These are phyloP conservation scores for Trichacis sp. DNA, from an alignment of 2,888 invertebrate species.

Conservation along the genomic window DNA sequence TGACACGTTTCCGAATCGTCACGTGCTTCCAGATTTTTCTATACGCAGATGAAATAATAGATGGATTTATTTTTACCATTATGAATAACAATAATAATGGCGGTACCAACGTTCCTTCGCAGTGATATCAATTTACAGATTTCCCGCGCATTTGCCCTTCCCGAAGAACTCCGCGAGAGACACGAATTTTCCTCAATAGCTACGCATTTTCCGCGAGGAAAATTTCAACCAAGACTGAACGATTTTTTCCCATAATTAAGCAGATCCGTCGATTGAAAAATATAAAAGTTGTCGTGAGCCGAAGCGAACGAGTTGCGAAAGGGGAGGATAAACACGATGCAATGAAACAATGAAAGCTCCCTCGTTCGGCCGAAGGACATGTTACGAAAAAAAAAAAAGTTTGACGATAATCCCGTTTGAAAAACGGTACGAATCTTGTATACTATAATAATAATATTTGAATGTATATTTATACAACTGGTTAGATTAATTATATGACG, in stretches of 20 bases:
- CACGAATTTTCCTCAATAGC: constrained; percentile 1
- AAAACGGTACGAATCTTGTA: constrained; percentile 62
- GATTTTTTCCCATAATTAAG: constrained; percentile 27
- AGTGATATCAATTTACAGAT: constrained; percentile 31
- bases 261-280: constrained; percentile 24
- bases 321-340: constrained; percentile 10
- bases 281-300: constrained; percentile 9
- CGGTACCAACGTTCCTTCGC: constrained; percentile 44
- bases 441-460: constrained; percentile 68
- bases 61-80: constrained; percentile 44
- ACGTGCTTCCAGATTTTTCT: constrained; percentile 40
- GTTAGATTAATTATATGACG: constrained; percentile 66
- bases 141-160: constrained; percentile 17
- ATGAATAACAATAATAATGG: constrained; percentile 36
- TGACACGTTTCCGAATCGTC: constrained; percentile 24
- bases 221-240: constrained; percentile 11
- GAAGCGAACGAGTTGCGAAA: background rate
- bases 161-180: too few relatives aligned
- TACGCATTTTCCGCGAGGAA: too few relatives aligned
- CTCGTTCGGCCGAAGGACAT: constrained; percentile 33
- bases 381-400: constrained; percentile 22
- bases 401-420: constrained; percentile 29
- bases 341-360: constrained; percentile 14
- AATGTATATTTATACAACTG: constrained; percentile 68
- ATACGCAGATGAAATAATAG: constrained; percentile 34